Evolutionary conservation across 2,888 invertebrate genomes (phyloP).

Genomic region (Melieria crassipennis): DNA sequence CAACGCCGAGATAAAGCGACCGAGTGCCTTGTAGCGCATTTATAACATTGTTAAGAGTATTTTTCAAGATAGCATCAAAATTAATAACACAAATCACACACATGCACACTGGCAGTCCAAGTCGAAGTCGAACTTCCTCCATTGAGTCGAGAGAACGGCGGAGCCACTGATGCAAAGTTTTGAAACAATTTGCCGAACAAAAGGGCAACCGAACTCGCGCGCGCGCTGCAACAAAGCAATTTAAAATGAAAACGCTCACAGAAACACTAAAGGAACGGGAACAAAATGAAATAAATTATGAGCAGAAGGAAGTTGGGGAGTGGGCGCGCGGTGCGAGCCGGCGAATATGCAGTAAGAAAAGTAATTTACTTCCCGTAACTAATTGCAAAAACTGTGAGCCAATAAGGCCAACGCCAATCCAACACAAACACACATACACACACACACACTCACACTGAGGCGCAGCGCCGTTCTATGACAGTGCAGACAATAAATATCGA

Average conservation of each 20-base stretch:
- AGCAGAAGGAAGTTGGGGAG: not conserved
- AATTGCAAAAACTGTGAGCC: conserved; percentile 22
- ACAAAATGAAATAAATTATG: conserved; percentile 11
- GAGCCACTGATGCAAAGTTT: too few species aligned
- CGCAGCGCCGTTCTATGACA: not conserved
- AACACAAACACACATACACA: not conserved
- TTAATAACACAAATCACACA: conserved; percentile 17
- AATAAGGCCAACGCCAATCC: too few species aligned
- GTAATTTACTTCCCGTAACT: conserved; percentile 27
- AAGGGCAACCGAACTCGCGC: too few species aligned
- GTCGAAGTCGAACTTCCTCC: too few species aligned
- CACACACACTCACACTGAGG: not conserved
- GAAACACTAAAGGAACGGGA: too few species aligned
- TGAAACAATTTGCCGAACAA: too few species aligned
- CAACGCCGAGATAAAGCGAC: not conserved
- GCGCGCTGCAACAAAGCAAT: too few species aligned
- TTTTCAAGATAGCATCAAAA: conserved; percentile 23
- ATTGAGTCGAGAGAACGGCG: too few species aligned
- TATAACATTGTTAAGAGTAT: conserved; percentile 17
- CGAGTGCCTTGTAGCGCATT: conserved; percentile 13
- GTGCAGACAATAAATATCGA: conserved; percentile 8
- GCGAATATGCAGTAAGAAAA: conserved; percentile 10
- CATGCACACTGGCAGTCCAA: not conserved
- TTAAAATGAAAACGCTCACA: too few species aligned
- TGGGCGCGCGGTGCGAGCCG: not conserved